Percentiles rank a stretch among this genome's conserved stretches.
These are phyloP conservation scores for Hemicordylus capensis DNA, from an alignment of 2,113 vertebrate species.

Conservation along the genomic window DNA sequence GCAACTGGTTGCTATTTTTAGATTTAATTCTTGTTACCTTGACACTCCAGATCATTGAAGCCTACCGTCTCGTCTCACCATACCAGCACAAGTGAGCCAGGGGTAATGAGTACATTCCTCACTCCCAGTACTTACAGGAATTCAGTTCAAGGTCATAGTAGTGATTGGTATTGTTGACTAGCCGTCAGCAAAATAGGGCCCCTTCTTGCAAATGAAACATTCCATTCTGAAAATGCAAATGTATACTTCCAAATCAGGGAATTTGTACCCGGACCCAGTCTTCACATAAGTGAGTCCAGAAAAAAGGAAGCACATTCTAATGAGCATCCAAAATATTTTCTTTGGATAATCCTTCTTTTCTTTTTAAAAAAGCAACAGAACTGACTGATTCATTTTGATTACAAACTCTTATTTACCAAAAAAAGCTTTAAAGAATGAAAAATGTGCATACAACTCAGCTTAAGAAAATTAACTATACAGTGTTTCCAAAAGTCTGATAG, in stretches of 20 bases:
- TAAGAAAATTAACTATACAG: not conserved
- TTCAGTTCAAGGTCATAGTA: not conserved
- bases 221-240: not conserved
- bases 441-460: not conserved
- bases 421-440: not conserved
- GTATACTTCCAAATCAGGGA: not conserved
- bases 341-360: too few relatives aligned
- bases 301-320: not conserved
- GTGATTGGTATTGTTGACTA: not conserved
- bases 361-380: not conserved
- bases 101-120: not conserved
- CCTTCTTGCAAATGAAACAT: not conserved
- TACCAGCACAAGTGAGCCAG: not conserved
- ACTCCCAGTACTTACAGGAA: not conserved
- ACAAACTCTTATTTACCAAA: not conserved
- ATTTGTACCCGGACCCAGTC: not conserved
- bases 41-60: not conserved
- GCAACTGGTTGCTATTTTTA: conserved; percentile 58
- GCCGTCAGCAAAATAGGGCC: not conserved
- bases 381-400: not conserved
- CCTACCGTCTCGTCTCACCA: not conserved
- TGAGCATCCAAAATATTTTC: not conserved
- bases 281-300: not conserved
- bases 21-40: conserved; percentile 49
- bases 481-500: not conserved